Evolutionary conservation across 1,140 invertebrate species (phyloP).

Genomic region (Drosophila tsacasi): DNA sequence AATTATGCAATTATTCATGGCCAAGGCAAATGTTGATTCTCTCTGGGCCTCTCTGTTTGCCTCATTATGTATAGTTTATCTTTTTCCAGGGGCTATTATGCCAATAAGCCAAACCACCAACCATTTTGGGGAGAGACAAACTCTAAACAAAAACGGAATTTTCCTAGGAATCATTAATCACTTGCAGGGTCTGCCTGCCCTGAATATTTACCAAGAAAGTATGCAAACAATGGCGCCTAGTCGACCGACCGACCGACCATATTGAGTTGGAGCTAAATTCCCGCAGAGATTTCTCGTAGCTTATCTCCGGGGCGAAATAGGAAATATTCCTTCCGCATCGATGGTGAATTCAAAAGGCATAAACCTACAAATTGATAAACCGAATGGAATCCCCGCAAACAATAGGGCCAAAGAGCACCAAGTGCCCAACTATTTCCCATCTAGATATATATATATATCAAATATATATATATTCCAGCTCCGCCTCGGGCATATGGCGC

Average conservation of each 20-base stretch:
- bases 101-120: constrained; percentile 70
- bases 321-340: constrained; percentile 52
- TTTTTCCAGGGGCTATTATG: constrained; percentile 61
- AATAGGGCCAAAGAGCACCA: constrained; percentile 34
- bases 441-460: background rate
- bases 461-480: background rate
- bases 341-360: constrained; percentile 32
- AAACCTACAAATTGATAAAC: constrained; percentile 54
- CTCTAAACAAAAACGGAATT: constrained; percentile 27
- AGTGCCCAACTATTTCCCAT: constrained; percentile 35
- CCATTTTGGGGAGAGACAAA: constrained; percentile 15
- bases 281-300: constrained; percentile 19
- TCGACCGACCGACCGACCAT: constrained; percentile 10
- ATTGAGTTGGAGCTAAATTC: constrained; percentile 16
- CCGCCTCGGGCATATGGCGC: constrained; percentile 38
- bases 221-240: constrained; percentile 46
- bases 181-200: constrained; percentile 30
- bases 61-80: constrained; percentile 67
- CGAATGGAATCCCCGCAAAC: constrained; percentile 5
- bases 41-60: constrained; percentile 53
- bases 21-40: constrained; percentile 65
- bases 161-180: constrained; percentile 70
- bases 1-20: constrained; percentile 72
- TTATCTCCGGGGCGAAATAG: constrained; percentile 9
- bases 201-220: constrained; percentile 38